These are phyloP conservation scores for Mus musculus DNA, from an alignment of 2,113 vertebrate species.

Conservation along the genomic window GRCm39 chr7:77450001-77450500, in stretches of 20 bases:
- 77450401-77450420: background rate
- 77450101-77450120: background rate
- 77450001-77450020: background rate
- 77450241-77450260: background rate
- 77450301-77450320: background rate
- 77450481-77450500: background rate
- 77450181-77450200: background rate
- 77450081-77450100: too few species aligned
- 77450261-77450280: background rate
- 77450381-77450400: background rate
- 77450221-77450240: background rate
- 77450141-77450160: background rate
- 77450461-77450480: background rate
- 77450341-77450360: background rate
- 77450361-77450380: background rate
- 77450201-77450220: background rate
- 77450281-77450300: background rate
- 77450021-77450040: background rate
- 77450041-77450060: fast-evolving
- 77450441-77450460: background rate
- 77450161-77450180: background rate
- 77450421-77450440: background rate
- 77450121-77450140: background rate
- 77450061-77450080: background rate
- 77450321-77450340: background rate